Conservation (phyloP, 2,888 invertebrate genomes). For the Nasonovia ribisnigri region DNA sequence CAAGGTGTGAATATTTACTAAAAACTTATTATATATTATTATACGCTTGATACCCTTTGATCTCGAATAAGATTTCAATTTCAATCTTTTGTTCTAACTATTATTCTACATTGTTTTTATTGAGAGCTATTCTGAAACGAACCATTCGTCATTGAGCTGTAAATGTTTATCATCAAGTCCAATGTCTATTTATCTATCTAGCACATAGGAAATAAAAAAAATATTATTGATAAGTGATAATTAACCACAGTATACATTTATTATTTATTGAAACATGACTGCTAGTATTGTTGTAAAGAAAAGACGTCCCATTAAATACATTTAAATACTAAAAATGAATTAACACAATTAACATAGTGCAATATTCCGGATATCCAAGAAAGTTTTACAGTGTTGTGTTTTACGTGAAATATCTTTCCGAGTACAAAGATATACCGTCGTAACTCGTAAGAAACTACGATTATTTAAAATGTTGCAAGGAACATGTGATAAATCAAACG, state of each 20-base stretch:
- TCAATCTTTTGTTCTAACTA: conserved; percentile 50
- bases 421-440: neutral
- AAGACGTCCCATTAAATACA: neutral
- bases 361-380: neutral
- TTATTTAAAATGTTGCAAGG: conserved; percentile 37
- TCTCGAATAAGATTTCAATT: conserved; percentile 25
- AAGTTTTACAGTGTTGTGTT: conserved; percentile 15
- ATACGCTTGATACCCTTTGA: conserved; percentile 48
- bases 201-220: conserved; percentile 19
- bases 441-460: neutral
- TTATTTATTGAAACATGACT: conserved; percentile 25
- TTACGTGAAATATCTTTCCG: neutral
- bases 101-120: conserved; percentile 28
- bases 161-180: conserved; percentile 62
- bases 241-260: conserved; percentile 38
- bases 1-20: conserved; percentile 34
- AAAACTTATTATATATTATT: conserved; percentile 19
- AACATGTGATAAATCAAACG: conserved; percentile 48
- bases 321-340: conserved; percentile 19
- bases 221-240: conserved; percentile 50
- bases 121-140: neutral
- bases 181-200: conserved; percentile 48
- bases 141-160: conserved; percentile 47
- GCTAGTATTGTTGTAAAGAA: conserved; percentile 9
- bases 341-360: neutral